Percentiles rank a stretch among this genome's conserved stretches.
Evolutionary conservation across 2,113 vertebrate genomes (phyloP).

Genomic region (Bagarius yarrelli): DNA sequence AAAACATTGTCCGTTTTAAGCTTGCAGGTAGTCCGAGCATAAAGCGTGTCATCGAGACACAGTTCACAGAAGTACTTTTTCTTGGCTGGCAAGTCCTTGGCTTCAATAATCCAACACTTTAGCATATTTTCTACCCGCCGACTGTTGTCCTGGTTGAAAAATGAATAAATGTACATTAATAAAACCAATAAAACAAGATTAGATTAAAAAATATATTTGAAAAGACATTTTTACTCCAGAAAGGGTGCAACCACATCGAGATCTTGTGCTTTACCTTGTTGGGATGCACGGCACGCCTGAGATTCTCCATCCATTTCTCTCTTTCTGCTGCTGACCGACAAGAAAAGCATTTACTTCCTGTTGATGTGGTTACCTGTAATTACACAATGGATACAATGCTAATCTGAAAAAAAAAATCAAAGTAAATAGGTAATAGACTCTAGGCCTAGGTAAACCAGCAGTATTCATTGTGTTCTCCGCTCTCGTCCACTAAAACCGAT

Average conservation of each 20-base stretch:
- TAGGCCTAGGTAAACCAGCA: not conserved
- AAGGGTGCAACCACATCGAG: not conserved
- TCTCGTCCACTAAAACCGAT: conserved; percentile 13
- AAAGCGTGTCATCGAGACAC: conserved; percentile 92
- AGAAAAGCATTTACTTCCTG: conserved; percentile 96
- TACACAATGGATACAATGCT: conserved; percentile 36
- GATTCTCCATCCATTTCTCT: conserved; percentile 99
- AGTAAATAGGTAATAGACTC: conserved; percentile 28
- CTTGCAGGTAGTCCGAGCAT: conserved; percentile 95
- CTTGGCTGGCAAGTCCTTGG: conserved; percentile 94
- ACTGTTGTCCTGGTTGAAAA: conserved; percentile 84
- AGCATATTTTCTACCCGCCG: conserved; percentile 89
- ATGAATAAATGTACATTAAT: not conserved
- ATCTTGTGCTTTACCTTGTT: conserved; percentile 79
- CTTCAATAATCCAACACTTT: conserved; percentile 94
- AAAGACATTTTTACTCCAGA: not conserved
- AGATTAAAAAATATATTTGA: not conserved
- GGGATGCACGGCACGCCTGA: conserved; percentile 91
- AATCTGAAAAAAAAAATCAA: not conserved
- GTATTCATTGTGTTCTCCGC: conserved; percentile 2
- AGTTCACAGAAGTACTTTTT: conserved; percentile 96
- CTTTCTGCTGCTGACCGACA: conserved; percentile 94
- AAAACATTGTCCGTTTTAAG: conserved; percentile 95
- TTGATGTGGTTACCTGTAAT: conserved; percentile 89
- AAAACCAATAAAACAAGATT: not conserved